These are phyloP conservation scores for Chrysotoxum bicinctum DNA, from an alignment of 2,888 invertebrate species.

Conservation along the genomic window DNA sequence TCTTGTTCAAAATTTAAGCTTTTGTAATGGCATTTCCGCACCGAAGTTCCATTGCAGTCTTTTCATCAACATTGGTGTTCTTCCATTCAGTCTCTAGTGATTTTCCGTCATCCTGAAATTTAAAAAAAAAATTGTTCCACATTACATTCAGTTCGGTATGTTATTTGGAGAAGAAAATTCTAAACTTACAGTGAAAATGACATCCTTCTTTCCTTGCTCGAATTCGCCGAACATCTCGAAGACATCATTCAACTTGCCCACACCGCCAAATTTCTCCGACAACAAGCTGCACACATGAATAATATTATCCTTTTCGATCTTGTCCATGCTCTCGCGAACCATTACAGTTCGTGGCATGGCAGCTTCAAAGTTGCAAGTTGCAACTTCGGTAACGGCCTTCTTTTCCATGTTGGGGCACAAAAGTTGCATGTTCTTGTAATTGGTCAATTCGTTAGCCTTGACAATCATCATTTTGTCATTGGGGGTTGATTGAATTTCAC, in stretches of 20 bases:
- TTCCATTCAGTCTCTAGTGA: constrained; percentile 77
- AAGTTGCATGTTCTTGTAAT: constrained; percentile 78
- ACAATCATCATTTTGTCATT: constrained; percentile 78
- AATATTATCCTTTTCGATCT: constrained; percentile 79
- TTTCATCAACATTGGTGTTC: constrained; percentile 76
- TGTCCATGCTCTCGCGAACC: constrained; percentile 75
- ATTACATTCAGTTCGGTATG: not conserved
- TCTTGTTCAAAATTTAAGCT: constrained; percentile 18
- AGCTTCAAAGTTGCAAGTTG: constrained; percentile 79
- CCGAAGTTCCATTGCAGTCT: constrained; percentile 77
- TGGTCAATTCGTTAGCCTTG: constrained; percentile 76
- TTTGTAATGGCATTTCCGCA: constrained; percentile 74
- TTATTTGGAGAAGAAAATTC: not conserved
- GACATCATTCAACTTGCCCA: constrained; percentile 78
- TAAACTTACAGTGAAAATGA: constrained; percentile 79
- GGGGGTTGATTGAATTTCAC: constrained; percentile 75
- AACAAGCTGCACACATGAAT: constrained; percentile 79
- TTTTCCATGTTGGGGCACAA: constrained; percentile 79
- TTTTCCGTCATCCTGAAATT: constrained; percentile 78
- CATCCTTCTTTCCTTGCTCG: constrained; percentile 76
- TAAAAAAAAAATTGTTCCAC: not conserved
- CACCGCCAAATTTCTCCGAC: constrained; percentile 78
- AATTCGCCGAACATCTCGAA: constrained; percentile 80
- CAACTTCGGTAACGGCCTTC: constrained; percentile 78
- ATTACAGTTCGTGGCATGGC: constrained; percentile 78